Percentiles rank a stretch among this genome's conserved stretches.
phyloP scores from a whole-genome alignment of 2,888 invertebrate species.

The Oscheius sp. region DNA sequence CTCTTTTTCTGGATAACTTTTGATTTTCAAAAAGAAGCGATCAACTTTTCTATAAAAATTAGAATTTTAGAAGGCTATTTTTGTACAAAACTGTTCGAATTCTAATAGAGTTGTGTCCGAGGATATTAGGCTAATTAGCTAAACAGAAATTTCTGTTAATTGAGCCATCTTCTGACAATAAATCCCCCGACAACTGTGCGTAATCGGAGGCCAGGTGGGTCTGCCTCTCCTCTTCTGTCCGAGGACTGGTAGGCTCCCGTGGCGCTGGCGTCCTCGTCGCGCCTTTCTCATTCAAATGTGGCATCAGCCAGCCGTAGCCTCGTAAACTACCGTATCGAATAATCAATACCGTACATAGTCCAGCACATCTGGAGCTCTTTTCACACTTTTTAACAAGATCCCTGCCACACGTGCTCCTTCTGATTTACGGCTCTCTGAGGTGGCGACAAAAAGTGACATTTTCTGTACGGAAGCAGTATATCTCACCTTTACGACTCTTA shows the following conservation, averaged over 20 bases:
- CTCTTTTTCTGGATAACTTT: no score
- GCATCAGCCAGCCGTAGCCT: slow-evolving; percentile 23
- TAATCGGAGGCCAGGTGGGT: not conserved
- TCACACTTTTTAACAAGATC: not conserved
- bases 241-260: slow-evolving; percentile 18
- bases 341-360: slow-evolving; percentile 22
- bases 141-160: no score
- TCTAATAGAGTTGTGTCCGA: no score
- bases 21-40: no score
- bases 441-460: slow-evolving; percentile 12
- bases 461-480: slow-evolving; percentile 1
- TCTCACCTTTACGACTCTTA: slow-evolving; percentile 28
- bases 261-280: slow-evolving; percentile 16
- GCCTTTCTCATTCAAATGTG: slow-evolving; percentile 28
- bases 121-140: no score
- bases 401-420: slow-evolving; percentile 12
- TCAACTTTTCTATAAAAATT: no score
- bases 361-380: slow-evolving; percentile 14
- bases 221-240: no score
- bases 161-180: no score
- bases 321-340: slow-evolving; percentile 22
- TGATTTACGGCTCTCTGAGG: slow-evolving; percentile 22
- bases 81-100: no score
- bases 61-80: no score
- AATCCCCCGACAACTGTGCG: no score